These are phyloP conservation scores for Leuciscus waleckii DNA, from an alignment of 2,797 vertebrate genomes.

Conservation along the genomic window DNA sequence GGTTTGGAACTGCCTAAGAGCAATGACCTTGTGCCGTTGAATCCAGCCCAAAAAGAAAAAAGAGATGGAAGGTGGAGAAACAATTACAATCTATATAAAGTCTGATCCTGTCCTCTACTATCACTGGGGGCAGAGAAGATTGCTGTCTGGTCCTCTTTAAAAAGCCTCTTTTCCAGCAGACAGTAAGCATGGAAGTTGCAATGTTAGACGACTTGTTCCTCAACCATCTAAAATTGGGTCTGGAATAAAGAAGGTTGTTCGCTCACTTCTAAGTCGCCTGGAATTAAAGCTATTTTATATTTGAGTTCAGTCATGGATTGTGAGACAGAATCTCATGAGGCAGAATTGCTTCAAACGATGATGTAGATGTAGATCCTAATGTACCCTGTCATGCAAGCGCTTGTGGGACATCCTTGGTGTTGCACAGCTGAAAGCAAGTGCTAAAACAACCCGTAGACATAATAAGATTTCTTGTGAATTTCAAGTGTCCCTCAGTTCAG, in stretches of 20 bases:
- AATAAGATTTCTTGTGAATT: slow-evolving; percentile 23
- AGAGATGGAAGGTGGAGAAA: slow-evolving; percentile 77
- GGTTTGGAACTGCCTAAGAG: slow-evolving; percentile 76
- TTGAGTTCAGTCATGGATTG: background rate
- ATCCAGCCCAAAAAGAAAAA: slow-evolving; percentile 71
- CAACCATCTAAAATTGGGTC: slow-evolving; percentile 11
- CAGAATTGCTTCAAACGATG: slow-evolving; percentile 16
- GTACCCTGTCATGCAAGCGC: background rate
- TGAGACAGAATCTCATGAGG: slow-evolving; percentile 14
- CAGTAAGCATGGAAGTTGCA: slow-evolving; percentile 12
- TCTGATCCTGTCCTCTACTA: slow-evolving; percentile 74
- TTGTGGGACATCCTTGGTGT: slow-evolving; percentile 5
- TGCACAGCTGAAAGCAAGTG: background rate
- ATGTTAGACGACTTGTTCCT: slow-evolving; percentile 24
- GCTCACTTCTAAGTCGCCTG: background rate
- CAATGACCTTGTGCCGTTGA: slow-evolving; percentile 79
- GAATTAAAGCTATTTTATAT: slow-evolving; percentile 29
- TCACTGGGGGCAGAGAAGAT: slow-evolving; percentile 72
- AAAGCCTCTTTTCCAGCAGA: slow-evolving; percentile 61
- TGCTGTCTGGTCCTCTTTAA: slow-evolving; percentile 70
- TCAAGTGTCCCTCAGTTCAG: background rate
- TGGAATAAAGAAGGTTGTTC: background rate
- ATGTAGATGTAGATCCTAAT: slow-evolving; percentile 28
- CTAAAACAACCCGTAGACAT: background rate
- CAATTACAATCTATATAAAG: slow-evolving; percentile 83